Conservation (phyloP, 2,888 invertebrate genomes). For the Conistra vaccinii region DNA sequence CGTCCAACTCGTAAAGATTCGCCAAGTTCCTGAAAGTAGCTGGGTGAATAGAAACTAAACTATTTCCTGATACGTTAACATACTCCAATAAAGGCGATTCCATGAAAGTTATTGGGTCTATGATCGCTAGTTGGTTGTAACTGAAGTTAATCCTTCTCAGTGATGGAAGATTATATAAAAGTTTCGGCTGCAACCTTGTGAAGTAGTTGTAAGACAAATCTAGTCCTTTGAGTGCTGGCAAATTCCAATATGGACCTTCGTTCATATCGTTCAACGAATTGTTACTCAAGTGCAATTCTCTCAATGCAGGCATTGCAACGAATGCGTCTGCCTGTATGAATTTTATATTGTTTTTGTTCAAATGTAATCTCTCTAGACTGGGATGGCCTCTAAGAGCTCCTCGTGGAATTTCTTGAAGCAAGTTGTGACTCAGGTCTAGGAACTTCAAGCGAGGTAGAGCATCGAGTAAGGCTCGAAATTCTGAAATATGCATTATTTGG, state of each 20-base stretch:
- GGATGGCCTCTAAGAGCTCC: slow-evolving; percentile 95
- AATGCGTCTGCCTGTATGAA: slow-evolving; percentile 95
- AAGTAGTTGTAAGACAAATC: slow-evolving; percentile 95
- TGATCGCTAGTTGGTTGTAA: slow-evolving; percentile 92
- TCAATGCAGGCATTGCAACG: slow-evolving; percentile 95
- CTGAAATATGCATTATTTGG: slow-evolving; percentile 94
- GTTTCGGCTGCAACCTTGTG: slow-evolving; percentile 92
- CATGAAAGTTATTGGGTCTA: slow-evolving; percentile 94
- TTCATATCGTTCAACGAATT: slow-evolving; percentile 94
- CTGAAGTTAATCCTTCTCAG: slow-evolving; percentile 94
- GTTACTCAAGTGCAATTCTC: slow-evolving; percentile 95
- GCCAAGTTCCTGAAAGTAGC: slow-evolving; percentile 94
- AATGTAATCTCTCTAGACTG: slow-evolving; percentile 94
- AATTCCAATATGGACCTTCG: slow-evolving; percentile 95
- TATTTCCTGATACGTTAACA: slow-evolving; percentile 95
- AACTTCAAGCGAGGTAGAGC: slow-evolving; percentile 94
- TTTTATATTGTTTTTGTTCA: slow-evolving; percentile 94
- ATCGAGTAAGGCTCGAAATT: slow-evolving; percentile 94
- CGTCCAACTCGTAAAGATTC: slow-evolving; percentile 95
- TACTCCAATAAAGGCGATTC: slow-evolving; percentile 94
- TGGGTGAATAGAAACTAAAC: slow-evolving; percentile 93
- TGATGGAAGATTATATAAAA: slow-evolving; percentile 94
- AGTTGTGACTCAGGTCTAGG: slow-evolving; percentile 95
- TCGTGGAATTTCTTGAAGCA: slow-evolving; percentile 94
- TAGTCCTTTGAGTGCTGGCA: slow-evolving; percentile 95